phyloP scores from a whole-genome alignment of 2,113 vertebrate genomes.

The Coptodon rendalli region DNA sequence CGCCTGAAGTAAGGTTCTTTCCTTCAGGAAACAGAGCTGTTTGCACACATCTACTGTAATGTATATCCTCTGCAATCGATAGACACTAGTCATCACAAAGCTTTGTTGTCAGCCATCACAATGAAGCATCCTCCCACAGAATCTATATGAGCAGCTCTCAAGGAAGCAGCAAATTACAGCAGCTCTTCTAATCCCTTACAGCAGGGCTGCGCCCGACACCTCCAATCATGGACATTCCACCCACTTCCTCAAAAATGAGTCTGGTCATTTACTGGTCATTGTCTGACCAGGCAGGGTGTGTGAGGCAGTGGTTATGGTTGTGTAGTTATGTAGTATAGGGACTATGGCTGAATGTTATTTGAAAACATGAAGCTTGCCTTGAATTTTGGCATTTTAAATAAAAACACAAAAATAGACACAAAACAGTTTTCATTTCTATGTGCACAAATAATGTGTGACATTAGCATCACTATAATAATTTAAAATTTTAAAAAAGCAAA shows the following conservation, averaged over 20 bases:
- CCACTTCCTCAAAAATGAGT: not conserved
- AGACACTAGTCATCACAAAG: not conserved
- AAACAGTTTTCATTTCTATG: not conserved
- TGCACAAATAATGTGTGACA: not conserved
- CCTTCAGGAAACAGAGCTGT: not conserved
- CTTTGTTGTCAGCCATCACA: not conserved
- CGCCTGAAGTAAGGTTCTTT: not conserved
- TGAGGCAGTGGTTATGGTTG: not conserved
- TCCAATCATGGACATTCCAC: not conserved
- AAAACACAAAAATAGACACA: not conserved
- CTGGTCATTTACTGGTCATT: not conserved
- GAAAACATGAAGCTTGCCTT: not conserved
- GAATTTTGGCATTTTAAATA: not conserved
- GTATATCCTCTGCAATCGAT: not conserved
- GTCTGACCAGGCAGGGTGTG: not conserved
- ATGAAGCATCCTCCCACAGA: not conserved
- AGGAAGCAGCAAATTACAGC: slow-evolving; percentile 10
- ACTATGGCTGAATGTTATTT: not conserved
- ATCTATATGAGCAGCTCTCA: not conserved
- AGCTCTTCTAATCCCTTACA: not conserved
- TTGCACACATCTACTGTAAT: not conserved
- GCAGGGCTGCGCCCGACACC: not conserved
- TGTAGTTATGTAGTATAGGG: not conserved
- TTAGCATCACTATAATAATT: not conserved
- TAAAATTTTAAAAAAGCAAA: not conserved